Conservation (phyloP, 2,113 vertebrate genomes). For the Urocynchramus pylzowi region DNA sequence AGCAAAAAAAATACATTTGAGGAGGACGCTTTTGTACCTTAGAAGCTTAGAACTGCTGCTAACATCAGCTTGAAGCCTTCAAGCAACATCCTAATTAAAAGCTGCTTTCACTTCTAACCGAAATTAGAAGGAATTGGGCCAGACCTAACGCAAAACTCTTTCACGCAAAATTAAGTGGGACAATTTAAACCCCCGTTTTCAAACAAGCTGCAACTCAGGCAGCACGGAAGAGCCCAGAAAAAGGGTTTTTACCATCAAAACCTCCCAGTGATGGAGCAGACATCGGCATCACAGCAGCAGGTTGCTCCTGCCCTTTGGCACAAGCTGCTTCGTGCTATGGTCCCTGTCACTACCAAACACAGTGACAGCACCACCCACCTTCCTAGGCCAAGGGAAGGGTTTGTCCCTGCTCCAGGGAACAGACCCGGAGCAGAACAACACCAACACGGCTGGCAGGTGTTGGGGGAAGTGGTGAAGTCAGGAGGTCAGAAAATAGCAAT, state of each 20-base stretch:
- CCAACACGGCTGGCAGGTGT: rapidly evolving
- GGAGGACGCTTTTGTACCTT: not conserved
- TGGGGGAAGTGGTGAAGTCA: not conserved
- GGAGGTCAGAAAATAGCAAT: not conserved
- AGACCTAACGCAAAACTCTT: not conserved
- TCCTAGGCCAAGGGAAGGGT: not conserved
- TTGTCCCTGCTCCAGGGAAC: not conserved
- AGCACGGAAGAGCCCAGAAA: rapidly evolving
- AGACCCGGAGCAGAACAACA: not conserved
- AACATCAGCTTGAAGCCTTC: not conserved
- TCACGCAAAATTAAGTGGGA: not conserved
- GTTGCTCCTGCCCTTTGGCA: not conserved
- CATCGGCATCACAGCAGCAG: rapidly evolving
- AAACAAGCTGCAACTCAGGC: not conserved
- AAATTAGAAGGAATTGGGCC: not conserved
- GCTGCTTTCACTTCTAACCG: not conserved
- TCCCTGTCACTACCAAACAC: not conserved
- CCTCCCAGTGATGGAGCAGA: not conserved
- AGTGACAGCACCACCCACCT: not conserved
- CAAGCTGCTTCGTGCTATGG: not conserved
- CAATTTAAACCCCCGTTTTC: not conserved
- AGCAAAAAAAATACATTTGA: not conserved
- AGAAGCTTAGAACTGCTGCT: not conserved
- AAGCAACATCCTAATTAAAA: not conserved
- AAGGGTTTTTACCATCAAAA: not conserved